A percentile compares a stretch with the other conserved stretches of the same genome.
phyloP scores from a whole-genome alignment of 2,797 vertebrate genomes.

The Knipowitschia caucasica region DNA sequence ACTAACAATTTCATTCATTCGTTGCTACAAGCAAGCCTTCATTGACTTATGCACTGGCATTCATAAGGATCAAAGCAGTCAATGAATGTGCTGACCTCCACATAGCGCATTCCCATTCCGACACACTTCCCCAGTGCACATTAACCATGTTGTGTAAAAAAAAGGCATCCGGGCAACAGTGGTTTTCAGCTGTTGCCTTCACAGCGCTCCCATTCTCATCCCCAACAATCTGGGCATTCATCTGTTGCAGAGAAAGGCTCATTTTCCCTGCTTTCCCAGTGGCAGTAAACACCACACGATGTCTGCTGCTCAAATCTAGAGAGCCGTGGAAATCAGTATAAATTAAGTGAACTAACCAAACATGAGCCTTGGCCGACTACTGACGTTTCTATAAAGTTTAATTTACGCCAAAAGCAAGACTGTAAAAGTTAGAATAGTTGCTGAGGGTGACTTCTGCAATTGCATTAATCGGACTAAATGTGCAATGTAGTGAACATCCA shows the following conservation, averaged over 20 bases:
- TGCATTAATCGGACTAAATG: conserved; percentile 31
- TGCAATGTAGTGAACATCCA: conserved; percentile 24
- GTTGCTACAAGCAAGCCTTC: neutral
- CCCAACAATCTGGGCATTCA: conserved; percentile 48
- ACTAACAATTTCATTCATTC: no score
- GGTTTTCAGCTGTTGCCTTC: conserved; percentile 29
- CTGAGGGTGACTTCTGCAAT: conserved; percentile 16
- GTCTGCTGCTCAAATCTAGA: conserved; percentile 7
- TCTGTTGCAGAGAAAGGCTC: conserved; percentile 28
- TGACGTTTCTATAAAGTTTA: conserved; percentile 29
- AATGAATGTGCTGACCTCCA: neutral
- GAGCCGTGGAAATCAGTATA: neutral
- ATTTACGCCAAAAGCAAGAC: conserved; percentile 24
- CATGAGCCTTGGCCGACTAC: conserved; percentile 11
- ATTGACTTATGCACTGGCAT: neutral
- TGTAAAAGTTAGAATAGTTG: conserved; percentile 22
- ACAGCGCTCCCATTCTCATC: conserved; percentile 28
- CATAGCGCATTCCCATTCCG: neutral
- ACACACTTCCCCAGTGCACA: neutral
- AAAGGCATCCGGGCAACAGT: conserved; percentile 8
- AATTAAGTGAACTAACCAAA: conserved; percentile 19
- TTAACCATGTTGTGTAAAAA: conserved; percentile 3
- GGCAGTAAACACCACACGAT: conserved; percentile 13
- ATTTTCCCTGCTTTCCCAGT: conserved; percentile 6
- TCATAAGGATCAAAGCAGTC: neutral